phyloP scores from a whole-genome alignment of 1,140 invertebrate genomes.

The Apocrypta bakeri region DNA sequence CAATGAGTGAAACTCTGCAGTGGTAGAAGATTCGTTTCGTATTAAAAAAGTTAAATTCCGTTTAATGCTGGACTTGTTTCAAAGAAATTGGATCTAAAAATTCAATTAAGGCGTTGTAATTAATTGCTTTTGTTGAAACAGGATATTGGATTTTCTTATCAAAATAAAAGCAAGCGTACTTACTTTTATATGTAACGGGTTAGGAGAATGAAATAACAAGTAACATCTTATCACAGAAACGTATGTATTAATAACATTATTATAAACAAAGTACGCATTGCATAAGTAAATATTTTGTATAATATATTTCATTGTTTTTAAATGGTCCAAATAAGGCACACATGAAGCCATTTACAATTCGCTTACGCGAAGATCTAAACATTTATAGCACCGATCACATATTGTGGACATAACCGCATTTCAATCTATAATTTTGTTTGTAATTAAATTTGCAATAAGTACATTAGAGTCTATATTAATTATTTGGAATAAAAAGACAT shows the following conservation, averaged over 20 bases:
- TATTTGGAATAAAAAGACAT: background rate
- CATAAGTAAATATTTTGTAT: background rate
- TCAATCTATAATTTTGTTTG: no score
- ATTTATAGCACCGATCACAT: background rate
- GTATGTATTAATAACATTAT: conserved; percentile 13
- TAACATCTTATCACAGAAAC: conserved; percentile 7
- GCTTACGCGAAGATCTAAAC: background rate
- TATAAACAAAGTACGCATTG: conserved; percentile 11
- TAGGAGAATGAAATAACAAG: background rate
- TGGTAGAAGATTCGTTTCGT: no score
- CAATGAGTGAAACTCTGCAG: no score
- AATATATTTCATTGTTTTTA: background rate
- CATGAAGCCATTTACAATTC: background rate
- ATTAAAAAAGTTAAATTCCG: no score
- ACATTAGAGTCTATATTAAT: background rate
- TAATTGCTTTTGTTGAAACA: no score
- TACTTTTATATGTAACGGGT: no score
- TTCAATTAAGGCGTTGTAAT: no score
- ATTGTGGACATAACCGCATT: background rate
- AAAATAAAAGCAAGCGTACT: no score
- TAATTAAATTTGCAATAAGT: background rate
- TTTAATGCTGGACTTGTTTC: no score
- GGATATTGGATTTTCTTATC: no score
- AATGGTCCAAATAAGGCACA: background rate
- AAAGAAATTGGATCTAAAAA: no score